Evolutionary conservation across 2,113 vertebrate genomes (phyloP).

Genomic region (Onychostruthus taczanowskii): DNA sequence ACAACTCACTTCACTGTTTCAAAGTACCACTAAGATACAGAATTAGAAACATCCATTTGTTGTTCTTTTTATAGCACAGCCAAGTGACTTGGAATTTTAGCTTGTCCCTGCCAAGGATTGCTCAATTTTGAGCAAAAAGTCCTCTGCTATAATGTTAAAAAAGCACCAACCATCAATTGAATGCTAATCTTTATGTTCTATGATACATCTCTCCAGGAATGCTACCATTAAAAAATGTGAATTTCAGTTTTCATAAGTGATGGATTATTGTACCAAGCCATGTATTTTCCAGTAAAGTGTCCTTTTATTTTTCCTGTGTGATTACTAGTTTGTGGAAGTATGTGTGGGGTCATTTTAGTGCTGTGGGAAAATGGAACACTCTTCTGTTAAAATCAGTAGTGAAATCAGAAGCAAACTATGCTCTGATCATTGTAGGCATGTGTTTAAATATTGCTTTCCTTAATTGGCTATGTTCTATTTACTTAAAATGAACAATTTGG

Average conservation of each 20-base stretch:
- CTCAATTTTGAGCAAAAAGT: constrained; percentile 68
- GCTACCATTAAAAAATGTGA: constrained; percentile 74
- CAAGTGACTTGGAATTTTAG: constrained; percentile 72
- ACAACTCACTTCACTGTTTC: constrained; percentile 16
- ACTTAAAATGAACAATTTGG: constrained; percentile 85
- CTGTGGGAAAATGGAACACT: constrained; percentile 81
- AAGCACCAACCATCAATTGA: constrained; percentile 67
- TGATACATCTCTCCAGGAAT: constrained; percentile 75
- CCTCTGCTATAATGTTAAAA: constrained; percentile 65
- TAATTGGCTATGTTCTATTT: constrained; percentile 85
- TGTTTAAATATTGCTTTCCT: constrained; percentile 83
- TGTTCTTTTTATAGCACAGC: constrained; percentile 69
- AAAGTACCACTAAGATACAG: constrained; percentile 44
- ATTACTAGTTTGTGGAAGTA: constrained; percentile 85
- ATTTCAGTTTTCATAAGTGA: constrained; percentile 80
- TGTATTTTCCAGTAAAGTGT: constrained; percentile 83
- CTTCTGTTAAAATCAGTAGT: constrained; percentile 80
- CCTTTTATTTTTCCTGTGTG: constrained; percentile 79
- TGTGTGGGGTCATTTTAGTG: constrained; percentile 83
- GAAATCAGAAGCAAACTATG: constrained; percentile 85
- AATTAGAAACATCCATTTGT: constrained; percentile 66
- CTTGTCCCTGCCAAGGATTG: constrained; percentile 60
- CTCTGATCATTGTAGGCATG: constrained; percentile 79
- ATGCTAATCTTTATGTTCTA: constrained; percentile 75
- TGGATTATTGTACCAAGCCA: constrained; percentile 78